Evolutionary conservation across 2,797 vertebrate genomes (phyloP).

Genomic region (Avahi laniger): DNA sequence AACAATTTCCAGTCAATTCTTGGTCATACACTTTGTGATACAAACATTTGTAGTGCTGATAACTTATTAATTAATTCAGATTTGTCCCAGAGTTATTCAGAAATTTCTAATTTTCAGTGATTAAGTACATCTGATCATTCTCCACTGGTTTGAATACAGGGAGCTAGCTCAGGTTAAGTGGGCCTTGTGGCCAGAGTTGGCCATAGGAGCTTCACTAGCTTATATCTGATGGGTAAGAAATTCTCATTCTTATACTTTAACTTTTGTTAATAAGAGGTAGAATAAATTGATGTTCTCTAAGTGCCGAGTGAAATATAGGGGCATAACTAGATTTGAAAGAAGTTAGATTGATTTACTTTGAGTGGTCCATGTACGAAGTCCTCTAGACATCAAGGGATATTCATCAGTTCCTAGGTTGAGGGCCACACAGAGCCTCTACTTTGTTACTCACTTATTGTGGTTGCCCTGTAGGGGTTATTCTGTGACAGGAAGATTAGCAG

Average conservation of each 20-base stretch:
- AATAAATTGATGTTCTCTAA: background rate
- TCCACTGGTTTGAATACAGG: background rate
- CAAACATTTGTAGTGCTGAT: conserved; percentile 40
- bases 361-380: background rate
- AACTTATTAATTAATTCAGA: conserved; percentile 6
- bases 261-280: background rate
- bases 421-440: background rate
- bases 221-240: background rate
- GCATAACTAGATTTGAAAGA: conserved; percentile 38
- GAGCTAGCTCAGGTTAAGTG: background rate
- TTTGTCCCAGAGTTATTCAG: background rate
- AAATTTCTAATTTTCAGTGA: conserved; percentile 1
- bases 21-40: background rate
- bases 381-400: background rate
- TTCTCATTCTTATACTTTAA: background rate
- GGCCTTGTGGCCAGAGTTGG: background rate
- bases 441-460: conserved; percentile 5
- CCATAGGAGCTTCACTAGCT: background rate
- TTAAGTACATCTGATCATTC: background rate
- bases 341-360: background rate
- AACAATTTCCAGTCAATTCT: conserved; percentile 23
- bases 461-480: background rate
- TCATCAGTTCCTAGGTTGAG: background rate
- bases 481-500: conserved; percentile 4
- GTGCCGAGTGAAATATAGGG: background rate